These are phyloP conservation scores for Holothuria glaberrima DNA, from an alignment of 35 echinoderm and acorn worm species.

Conservation along the genomic window DNA sequence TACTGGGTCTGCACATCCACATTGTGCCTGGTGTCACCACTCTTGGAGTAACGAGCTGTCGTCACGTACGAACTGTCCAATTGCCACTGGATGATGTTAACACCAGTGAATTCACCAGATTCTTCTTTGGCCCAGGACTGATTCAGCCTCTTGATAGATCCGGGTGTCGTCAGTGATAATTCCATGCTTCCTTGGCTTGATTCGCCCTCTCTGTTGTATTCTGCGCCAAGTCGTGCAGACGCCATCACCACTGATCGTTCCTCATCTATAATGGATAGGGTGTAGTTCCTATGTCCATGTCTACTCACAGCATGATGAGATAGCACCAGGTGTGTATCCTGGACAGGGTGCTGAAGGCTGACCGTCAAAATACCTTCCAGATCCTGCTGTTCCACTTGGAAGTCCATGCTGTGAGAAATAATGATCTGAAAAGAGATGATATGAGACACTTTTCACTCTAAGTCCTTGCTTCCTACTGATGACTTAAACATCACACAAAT, in stretches of 20 bases:
- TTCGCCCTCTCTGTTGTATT: background rate
- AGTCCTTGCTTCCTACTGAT: no score
- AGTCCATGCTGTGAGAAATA: background rate
- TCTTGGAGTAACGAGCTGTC: background rate
- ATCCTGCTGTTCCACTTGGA: background rate
- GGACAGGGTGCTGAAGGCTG: background rate
- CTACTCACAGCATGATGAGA: background rate
- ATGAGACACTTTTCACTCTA: no score
- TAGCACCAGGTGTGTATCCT: slow-evolving; percentile 1
- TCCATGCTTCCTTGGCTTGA: background rate
- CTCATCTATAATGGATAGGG: background rate
- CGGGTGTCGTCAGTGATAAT: background rate
- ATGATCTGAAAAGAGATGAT: background rate
- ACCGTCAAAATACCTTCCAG: background rate
- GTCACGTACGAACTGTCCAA: background rate
- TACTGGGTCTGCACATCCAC: background rate
- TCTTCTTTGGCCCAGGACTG: background rate
- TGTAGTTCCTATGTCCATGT: background rate
- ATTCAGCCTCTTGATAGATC: slow-evolving; percentile 11
- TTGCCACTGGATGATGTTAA: background rate
- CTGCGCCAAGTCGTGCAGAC: background rate
- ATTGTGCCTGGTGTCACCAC: background rate
- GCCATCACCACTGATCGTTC: background rate
- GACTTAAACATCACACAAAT: no score
- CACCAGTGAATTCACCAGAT: background rate